These are phyloP conservation scores for Chroicocephalus ridibundus DNA, from an alignment of 2,113 vertebrate genomes.

Conservation along the genomic window DNA sequence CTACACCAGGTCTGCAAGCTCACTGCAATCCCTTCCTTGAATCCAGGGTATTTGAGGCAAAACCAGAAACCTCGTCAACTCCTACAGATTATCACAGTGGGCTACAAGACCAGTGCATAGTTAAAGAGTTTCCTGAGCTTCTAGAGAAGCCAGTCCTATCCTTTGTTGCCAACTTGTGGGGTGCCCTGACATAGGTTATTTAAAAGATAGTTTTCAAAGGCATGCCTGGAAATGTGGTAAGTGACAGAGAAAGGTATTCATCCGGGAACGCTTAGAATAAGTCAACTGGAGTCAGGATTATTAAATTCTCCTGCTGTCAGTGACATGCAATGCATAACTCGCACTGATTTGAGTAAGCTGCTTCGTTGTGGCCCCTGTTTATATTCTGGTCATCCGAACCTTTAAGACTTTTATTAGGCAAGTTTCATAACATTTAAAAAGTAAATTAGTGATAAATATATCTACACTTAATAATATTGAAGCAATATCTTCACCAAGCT, in stretches of 20 bases:
- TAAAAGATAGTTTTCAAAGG: slow-evolving; percentile 28
- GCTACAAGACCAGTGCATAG: neutral
- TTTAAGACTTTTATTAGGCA: slow-evolving; percentile 31
- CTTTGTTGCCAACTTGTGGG: neutral
- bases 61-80: neutral
- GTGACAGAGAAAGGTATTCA: slow-evolving; percentile 49
- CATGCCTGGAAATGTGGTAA: slow-evolving; percentile 29
- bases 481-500: slow-evolving; percentile 24
- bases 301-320: slow-evolving; percentile 42
- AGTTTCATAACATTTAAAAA: slow-evolving; percentile 50
- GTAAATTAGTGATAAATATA: slow-evolving; percentile 54
- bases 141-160: neutral
- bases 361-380: slow-evolving; percentile 6
- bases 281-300: slow-evolving; percentile 44
- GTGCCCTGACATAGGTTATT: neutral
- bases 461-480: neutral
- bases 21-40: neutral
- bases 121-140: neutral
- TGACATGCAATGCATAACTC: slow-evolving; percentile 17
- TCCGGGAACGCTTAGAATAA: slow-evolving; percentile 54
- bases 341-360: neutral
- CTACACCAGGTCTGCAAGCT: neutral
- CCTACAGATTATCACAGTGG: neutral
- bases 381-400: slow-evolving; percentile 9
- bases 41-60: neutral